Percentiles rank a stretch among this genome's conserved stretches.
Evolutionary conservation across 2,113 vertebrate genomes (phyloP).

Genomic region (Pleuronectes platessa): DNA sequence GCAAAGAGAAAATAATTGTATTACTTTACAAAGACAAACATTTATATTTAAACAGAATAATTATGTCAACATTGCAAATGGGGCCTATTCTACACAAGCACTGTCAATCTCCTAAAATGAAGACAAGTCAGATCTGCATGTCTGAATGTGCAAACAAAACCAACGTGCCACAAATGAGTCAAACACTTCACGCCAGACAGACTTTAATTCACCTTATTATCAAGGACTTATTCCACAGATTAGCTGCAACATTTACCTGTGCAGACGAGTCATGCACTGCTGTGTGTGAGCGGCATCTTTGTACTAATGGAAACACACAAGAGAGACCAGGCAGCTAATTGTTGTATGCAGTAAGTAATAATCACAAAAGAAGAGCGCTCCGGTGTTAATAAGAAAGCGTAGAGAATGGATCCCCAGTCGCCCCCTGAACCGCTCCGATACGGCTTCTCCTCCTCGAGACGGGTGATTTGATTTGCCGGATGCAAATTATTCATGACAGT

Average conservation of each 20-base stretch:
- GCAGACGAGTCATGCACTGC: conserved; percentile 17
- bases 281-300: conserved; percentile 33
- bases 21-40: too few relatives aligned
- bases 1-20: neutral
- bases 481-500: conserved; percentile 61
- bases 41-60: neutral
- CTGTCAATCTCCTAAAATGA: neutral
- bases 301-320: conserved; percentile 47
- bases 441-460: conserved; percentile 46
- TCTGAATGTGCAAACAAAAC: conserved; percentile 23
- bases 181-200: conserved; percentile 20
- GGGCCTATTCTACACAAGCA: neutral
- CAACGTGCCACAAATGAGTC: neutral
- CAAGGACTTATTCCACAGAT: conserved; percentile 14
- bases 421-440: conserved; percentile 27
- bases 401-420: conserved; percentile 42
- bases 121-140: neutral
- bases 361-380: conserved; percentile 46
- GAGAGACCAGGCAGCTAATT: conserved; percentile 46
- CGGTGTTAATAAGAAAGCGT: conserved; percentile 47
- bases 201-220: conserved; percentile 20
- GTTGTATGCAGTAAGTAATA: conserved; percentile 45
- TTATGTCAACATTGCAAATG: neutral
- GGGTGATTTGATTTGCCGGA: conserved; percentile 49
- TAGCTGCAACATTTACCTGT: conserved; percentile 41